A percentile compares a stretch with the other conserved stretches of the same genome.
phyloP scores from a whole-genome alignment of 2,888 invertebrate genomes.

The Microplitis deprimator region DNA sequence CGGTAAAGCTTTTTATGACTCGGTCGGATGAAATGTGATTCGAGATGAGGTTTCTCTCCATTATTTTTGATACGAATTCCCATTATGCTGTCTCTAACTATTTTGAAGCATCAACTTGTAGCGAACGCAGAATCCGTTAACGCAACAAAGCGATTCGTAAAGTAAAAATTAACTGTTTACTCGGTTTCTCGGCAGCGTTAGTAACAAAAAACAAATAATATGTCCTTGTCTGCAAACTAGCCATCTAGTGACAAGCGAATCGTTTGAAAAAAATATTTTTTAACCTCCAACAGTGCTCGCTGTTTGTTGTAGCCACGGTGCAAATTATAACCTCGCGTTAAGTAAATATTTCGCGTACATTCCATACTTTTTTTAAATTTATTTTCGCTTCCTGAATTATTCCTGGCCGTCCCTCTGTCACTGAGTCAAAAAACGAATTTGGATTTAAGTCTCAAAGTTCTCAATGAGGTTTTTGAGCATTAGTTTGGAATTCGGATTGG shows the following conservation, averaged over 20 bases:
- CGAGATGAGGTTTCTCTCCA: background rate
- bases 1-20: background rate
- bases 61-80: background rate
- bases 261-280: background rate
- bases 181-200: constrained; percentile 11
- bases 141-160: background rate
- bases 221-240: background rate
- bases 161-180: constrained; percentile 32
- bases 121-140: background rate
- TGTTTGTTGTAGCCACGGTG: background rate
- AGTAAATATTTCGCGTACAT: background rate
- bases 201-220: background rate
- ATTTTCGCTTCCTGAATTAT: background rate
- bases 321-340: background rate
- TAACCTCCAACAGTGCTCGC: background rate
- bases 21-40: too few species aligned
- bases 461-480: too few species aligned
- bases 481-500: too few species aligned
- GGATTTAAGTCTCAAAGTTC: too few species aligned
- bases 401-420: background rate
- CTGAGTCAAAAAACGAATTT: too few species aligned
- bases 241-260: background rate
- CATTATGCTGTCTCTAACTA: background rate
- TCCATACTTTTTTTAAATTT: background rate
- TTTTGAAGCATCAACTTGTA: background rate